Evolutionary conservation across 2,797 vertebrate genomes (phyloP), one percentile per base, ranked within the genome.

Genomic region (Coregonus ussuriensis): DNA sequence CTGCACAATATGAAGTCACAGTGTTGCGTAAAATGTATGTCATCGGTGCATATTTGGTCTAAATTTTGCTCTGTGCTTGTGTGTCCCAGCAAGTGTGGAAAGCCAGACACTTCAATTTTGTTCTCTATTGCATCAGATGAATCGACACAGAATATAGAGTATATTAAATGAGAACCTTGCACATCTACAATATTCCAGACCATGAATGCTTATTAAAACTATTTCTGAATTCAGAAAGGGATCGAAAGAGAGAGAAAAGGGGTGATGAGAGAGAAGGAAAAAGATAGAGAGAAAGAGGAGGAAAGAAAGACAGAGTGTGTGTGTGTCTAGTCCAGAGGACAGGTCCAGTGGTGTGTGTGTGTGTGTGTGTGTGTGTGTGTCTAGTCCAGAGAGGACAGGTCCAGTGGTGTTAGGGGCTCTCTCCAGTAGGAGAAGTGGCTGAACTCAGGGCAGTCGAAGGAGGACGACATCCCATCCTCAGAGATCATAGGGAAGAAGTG

Each of bases 401-500:
- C 93, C 77, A 95, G 77, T 14, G 88, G 72, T 18, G 94, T 93
- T 76, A 97, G 78, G 0, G 95, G 93, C 41, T 93, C 81, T 80
- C 93, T 96, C 96, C 96, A 97, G 80, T 85, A 97, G 70, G 93
- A 84, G 84, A 96, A 95, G 56, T 93, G 93, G 89, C 96, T 97
- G 90, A 88, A 97, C 15, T 98, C 96, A 0, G 97, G 96, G 56
- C 90, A 93, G 76, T 88, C 79, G 72, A 98, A 91, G 67, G 91
- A 90, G 0, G 74, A 0, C 0, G 75, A 89, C 1, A 77, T 79
- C 14, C 88, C 89, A 54, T 79, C 70, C 0, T 88, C 87, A 3
- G 80, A 87, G 14, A 95, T 81, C 21, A 94, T 87, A 0, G 98
- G 98, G 88, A 99, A 99, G 86, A 99, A 89, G 68, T 98, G 94